phyloP scores from a whole-genome alignment of 1,140 invertebrate species.

The Lysiphlebus fabarum region DNA sequence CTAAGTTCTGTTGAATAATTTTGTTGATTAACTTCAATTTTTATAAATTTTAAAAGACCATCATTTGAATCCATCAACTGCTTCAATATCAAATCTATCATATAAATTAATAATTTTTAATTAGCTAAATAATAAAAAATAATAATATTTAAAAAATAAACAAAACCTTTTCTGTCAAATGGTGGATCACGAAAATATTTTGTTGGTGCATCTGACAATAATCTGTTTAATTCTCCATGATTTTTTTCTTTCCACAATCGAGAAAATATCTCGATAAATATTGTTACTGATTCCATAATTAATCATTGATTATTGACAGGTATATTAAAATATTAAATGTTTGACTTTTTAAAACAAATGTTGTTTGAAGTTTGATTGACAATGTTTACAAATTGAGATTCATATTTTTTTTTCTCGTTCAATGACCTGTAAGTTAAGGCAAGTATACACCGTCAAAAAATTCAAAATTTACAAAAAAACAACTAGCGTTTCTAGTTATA shows the following conservation, averaged over 20 bases:
- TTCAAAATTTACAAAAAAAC: too few species aligned
- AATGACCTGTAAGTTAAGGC: too few species aligned
- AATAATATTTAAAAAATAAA: slow-evolving; percentile 11
- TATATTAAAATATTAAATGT: too few species aligned
- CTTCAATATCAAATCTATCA: slow-evolving; percentile 15
- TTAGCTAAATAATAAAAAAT: slow-evolving; percentile 9
- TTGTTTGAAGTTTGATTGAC: too few species aligned
- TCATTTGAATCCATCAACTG: not conserved
- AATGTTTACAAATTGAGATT: too few species aligned
- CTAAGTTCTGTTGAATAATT: not conserved
- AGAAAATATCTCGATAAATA: slow-evolving; percentile 32
- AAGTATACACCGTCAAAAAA: too few species aligned
- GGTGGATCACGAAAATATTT: slow-evolving; percentile 32
- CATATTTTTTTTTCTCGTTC: too few species aligned
- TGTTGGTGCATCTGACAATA: slow-evolving; percentile 26
- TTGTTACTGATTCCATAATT: slow-evolving; percentile 35
- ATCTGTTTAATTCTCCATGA: slow-evolving; percentile 15
- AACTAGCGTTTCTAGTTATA: too few species aligned
- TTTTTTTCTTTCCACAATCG: slow-evolving; percentile 19
- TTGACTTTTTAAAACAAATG: too few species aligned
- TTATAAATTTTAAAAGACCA: not conserved
- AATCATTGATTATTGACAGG: too few species aligned
- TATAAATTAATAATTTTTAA: slow-evolving; percentile 9
- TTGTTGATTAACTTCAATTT: not conserved
- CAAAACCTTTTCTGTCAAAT: slow-evolving; percentile 31